A percentile compares a stretch with the other conserved stretches of the same genome.
phyloP scores from a whole-genome alignment of 1,140 invertebrate genomes.

The Neotoxoptera formosana region DNA sequence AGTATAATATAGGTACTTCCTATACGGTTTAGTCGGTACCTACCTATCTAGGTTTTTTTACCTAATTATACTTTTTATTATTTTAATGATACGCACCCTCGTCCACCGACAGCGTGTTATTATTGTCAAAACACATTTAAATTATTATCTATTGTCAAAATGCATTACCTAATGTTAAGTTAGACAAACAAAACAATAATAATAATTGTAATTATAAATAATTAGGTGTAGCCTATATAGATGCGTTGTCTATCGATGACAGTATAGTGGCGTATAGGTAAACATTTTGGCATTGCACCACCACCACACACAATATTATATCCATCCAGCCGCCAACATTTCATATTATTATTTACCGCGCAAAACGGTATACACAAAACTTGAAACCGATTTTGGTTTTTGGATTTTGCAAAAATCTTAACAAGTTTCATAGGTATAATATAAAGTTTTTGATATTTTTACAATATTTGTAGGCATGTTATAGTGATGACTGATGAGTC shows the following conservation, averaged over 20 bases:
- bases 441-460: too few species aligned
- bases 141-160: neutral
- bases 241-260: neutral
- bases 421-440: too few species aligned
- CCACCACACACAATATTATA: neutral
- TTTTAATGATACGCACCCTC: neutral
- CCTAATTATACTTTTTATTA: conserved; percentile 5
- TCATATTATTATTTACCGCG: neutral
- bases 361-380: too few species aligned
- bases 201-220: neutral
- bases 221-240: neutral
- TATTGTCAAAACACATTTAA: neutral
- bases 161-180: neutral
- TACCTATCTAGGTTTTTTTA: neutral
- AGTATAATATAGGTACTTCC: neutral
- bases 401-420: too few species aligned
- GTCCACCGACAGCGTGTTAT: neutral
- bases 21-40: neutral
- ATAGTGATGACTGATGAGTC: too few species aligned
- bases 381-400: too few species aligned
- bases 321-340: neutral
- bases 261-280: too few species aligned
- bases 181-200: neutral
- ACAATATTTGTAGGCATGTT: too few species aligned
- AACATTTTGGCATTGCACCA: neutral